Conservation (phyloP, 2,113 vertebrate species). For the Ailurus styani region DNA sequence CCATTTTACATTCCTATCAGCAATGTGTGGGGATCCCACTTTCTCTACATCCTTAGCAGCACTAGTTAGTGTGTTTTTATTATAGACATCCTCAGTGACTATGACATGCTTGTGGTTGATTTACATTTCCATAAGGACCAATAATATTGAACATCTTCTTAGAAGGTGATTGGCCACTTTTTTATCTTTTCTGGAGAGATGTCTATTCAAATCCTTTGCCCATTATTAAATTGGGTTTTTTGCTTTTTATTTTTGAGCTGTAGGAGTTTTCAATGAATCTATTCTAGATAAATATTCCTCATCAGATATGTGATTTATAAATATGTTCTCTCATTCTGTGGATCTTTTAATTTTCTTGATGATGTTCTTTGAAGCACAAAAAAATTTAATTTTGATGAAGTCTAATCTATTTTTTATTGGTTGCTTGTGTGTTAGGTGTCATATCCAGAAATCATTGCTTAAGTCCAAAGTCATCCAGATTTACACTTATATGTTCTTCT, state of each 20-base stretch:
- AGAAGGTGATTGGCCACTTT: background rate
- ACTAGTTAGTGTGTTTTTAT: background rate
- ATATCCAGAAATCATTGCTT: background rate
- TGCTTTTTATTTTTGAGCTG: background rate
- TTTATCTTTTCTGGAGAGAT: background rate
- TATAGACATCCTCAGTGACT: background rate
- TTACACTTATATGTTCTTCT: background rate
- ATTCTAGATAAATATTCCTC: background rate
- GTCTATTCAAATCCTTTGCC: background rate
- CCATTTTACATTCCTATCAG: background rate
- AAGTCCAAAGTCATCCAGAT: background rate
- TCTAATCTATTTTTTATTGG: background rate
- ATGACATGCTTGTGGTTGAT: background rate
- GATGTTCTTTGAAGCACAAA: background rate
- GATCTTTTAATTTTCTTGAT: background rate
- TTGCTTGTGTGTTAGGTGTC: background rate
- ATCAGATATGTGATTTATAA: too few relatives aligned
- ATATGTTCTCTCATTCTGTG: background rate
- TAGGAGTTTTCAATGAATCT: background rate
- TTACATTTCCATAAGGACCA: background rate
- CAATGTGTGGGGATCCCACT: background rate
- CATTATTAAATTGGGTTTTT: background rate
- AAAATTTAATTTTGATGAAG: background rate
- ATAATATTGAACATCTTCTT: background rate
- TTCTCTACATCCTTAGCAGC: background rate